These are phyloP conservation scores for Mellilla xanthometata DNA, from an alignment of 2,888 invertebrate genomes.

Conservation along the genomic window DNA sequence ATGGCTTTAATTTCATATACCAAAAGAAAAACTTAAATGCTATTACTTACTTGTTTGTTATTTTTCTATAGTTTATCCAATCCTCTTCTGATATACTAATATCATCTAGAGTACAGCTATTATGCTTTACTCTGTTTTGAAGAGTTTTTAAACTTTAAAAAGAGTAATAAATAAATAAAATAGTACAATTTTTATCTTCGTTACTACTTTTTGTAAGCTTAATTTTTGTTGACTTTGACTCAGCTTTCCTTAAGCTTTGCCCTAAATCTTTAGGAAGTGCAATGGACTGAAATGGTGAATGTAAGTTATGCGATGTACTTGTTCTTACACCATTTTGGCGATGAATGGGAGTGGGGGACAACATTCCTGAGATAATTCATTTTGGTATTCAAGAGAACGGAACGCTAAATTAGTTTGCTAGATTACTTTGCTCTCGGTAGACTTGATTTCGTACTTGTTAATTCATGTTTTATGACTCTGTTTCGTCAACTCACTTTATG, in stretches of 20 bases:
- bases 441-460: conserved; percentile 7
- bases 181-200: too few relatives aligned
- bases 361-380: conserved; percentile 32
- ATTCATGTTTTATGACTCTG: conserved; percentile 9
- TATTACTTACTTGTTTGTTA: too few relatives aligned
- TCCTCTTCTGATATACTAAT: too few relatives aligned
- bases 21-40: too few relatives aligned
- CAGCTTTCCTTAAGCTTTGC: conserved; percentile 5
- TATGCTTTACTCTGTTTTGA: too few relatives aligned
- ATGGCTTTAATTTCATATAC: too few relatives aligned
- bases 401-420: conserved; percentile 24
- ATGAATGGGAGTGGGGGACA: conserved; percentile 30
- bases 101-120: too few relatives aligned
- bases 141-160: too few relatives aligned
- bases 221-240: too few relatives aligned
- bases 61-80: too few relatives aligned
- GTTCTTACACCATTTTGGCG: conserved; percentile 27
- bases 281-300: conserved; percentile 19
- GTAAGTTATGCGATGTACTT: conserved; percentile 23
- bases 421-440: conserved; percentile 15
- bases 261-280: conserved; percentile 22
- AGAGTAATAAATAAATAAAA: too few relatives aligned
- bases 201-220: too few relatives aligned
- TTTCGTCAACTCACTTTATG: background rate
- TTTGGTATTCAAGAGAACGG: conserved; percentile 34